Evolutionary conservation across 2,113 vertebrate species (phyloP), one percentile per base, ranked within the genome.

Genomic region (Cryptomyrus ogoouensis): DNA sequence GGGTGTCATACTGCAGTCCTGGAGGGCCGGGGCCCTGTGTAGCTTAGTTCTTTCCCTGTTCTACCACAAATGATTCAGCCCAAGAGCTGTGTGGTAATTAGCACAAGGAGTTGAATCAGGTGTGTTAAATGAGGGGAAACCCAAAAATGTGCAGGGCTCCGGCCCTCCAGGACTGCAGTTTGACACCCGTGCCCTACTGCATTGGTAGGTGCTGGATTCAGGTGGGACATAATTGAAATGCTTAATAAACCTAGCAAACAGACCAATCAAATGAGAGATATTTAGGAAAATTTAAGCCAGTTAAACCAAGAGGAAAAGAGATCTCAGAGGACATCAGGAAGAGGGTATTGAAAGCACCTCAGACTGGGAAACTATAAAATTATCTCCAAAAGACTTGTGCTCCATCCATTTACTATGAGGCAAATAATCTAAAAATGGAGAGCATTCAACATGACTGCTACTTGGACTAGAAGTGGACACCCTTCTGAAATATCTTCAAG

Each of bases 301-400:
- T 66, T 89, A 52, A 13, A 89, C n/a, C 13, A 89, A 24, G 70
- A 44, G 44, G 44, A 44, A 44, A 44, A 44, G 0, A 74, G 70
- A 77, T 47, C 58, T 89, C 88, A 89, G 58, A 89, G 47, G 85
- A 87, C 46, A 50, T 66, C 35, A 66, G 35, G 35, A 66, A 21
- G 87, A 88, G 52, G 49, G 52, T 88, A 66, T 56, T 66, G 87
- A 88, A 52, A 24, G 62, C 50, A 58, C 88, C 21, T 89, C 46
- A 24, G 62, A 6, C 56, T 88, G n/a, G n/a, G 62, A 89, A n/a
- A 46, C 19, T 77, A 50, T 89, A 77, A 50, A 89, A 52, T 21
- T 4, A 53, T 83, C 21, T 56, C 31, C 6, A 52, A 84, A 89
- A 12, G 49, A 83, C 44, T 42, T 83, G 13, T 13, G 17, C 47